Base-by-base conservation (phyloP, 2,113 vertebrate species). In the Haliaeetus leucogaster region DNA sequence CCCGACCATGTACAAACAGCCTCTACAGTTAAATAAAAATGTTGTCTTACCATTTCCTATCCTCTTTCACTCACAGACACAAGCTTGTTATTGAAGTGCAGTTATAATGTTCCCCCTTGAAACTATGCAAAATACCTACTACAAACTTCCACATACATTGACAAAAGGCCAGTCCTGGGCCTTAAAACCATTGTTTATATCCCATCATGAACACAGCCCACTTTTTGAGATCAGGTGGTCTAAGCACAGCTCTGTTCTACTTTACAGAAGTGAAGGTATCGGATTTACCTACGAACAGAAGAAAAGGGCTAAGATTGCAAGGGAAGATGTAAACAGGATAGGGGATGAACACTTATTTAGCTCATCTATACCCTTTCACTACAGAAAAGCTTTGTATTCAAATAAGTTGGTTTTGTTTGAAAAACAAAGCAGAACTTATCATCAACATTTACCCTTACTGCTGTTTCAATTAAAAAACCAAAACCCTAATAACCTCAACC, bases 1-100 rank as follows among this genome's bases (percentile, higher is more conserved):
- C 43, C 47, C 0, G 1, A 32, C 13, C 9, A 82, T 3, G 32
- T 38, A 50, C 16, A 93, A 43, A n/a, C 20, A 58, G 58, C 12
- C 43, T 52, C 48, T 4, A 3, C 1, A 1, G 52, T 45, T 76
- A 34, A 82, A 63, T 13, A 38, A n/a, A 81, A 59, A n/a, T 16
- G 8, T 52, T 79, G 91, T 63, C 43, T 82, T 52, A 50, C 22
- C 18, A 59, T 40, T 78, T 93, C 65, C 68, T 71, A 18, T 19
- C 14, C 8, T 74, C 43, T 58, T 53, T 26, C 0, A 0, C 43
- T 63, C 43, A 63, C 20, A 84, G 42, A 59, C 73, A 47, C 3
- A 9, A 86, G 36, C 34, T 48, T 68, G n/a, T 40, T 66, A 68
- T 10, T 65, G 6, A 36, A 85, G 47, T 10, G 5, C 34, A 87